Conservation (phyloP, 2,797 vertebrate genomes). For the Onychomys leucogaster region DNA sequence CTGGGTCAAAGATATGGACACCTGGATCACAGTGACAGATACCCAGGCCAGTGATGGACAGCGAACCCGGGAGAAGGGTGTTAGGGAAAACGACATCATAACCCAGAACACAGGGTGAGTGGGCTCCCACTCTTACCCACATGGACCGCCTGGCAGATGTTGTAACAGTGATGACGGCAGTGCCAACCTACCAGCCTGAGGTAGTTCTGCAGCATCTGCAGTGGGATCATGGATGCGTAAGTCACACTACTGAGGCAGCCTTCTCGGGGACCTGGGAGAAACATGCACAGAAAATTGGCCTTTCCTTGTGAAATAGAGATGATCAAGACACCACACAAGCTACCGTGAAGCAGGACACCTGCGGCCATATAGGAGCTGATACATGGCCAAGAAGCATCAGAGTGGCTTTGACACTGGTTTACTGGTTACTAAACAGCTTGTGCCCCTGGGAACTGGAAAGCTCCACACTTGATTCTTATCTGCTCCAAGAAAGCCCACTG, state of each 20-base stretch:
- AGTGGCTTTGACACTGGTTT: background rate
- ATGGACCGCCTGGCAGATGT: too few species aligned
- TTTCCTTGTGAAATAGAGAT: background rate
- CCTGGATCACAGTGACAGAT: background rate
- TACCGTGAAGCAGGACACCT: background rate
- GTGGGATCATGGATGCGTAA: slow-evolving; percentile 94
- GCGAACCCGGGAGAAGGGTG: background rate
- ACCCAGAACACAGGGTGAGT: background rate
- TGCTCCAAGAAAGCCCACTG: background rate
- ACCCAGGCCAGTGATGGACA: background rate
- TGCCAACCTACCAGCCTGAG: slow-evolving; percentile 92
- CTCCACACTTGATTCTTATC: too few species aligned
- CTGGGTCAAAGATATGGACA: background rate
- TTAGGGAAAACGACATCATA: too few species aligned
- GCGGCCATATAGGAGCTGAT: background rate
- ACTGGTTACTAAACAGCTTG: background rate
- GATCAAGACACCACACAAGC: background rate
- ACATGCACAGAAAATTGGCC: background rate
- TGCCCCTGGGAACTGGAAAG: background rate
- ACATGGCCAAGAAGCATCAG: background rate
- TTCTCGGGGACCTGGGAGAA: slow-evolving; percentile 92
- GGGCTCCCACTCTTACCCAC: background rate
- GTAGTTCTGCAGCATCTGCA: slow-evolving; percentile 96
- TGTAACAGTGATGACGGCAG: background rate
- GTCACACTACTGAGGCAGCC: slow-evolving; percentile 94